Percentiles rank a stretch among this genome's conserved stretches.
Conservation (phyloP, 2,888 invertebrate genomes). For the Drosophila maculinotata region DNA sequence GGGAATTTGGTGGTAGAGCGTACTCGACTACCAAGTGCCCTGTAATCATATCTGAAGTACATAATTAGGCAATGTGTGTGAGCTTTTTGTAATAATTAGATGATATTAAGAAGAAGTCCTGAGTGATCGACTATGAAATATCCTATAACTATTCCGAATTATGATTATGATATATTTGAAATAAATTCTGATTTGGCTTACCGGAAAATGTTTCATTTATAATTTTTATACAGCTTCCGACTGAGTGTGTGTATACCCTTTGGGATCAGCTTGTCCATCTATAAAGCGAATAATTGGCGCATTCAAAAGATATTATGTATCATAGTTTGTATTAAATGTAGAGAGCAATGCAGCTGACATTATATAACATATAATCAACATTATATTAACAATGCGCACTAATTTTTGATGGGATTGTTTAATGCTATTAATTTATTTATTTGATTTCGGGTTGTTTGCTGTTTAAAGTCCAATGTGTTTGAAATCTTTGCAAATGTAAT, state of each 20-base stretch:
- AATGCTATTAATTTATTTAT: constrained; percentile 11
- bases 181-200: too few relatives aligned
- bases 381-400: constrained; percentile 63
- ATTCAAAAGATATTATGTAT: constrained; percentile 14
- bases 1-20: too few relatives aligned
- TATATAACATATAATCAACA: constrained; percentile 11
- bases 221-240: too few relatives aligned
- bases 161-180: too few relatives aligned
- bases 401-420: constrained; percentile 54
- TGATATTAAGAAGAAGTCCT: too few relatives aligned
- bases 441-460: constrained; percentile 1
- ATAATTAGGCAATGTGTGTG: too few relatives aligned
- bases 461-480: constrained; percentile 22
- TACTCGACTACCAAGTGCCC: constrained; percentile 1
- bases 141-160: too few relatives aligned
- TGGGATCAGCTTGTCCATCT: neutral
- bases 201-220: too few relatives aligned
- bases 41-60: neutral
- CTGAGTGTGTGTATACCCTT: neutral
- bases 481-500: constrained; percentile 55
- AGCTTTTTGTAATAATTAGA: too few relatives aligned
- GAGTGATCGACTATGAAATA: too few relatives aligned
- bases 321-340: neutral
- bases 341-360: too few relatives aligned
- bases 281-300: constrained; percentile 7